Evolutionary conservation across 2,888 invertebrate species (phyloP), one percentile per base, ranked within the genome.

Genomic region (Habrosyne pyritoides): DNA sequence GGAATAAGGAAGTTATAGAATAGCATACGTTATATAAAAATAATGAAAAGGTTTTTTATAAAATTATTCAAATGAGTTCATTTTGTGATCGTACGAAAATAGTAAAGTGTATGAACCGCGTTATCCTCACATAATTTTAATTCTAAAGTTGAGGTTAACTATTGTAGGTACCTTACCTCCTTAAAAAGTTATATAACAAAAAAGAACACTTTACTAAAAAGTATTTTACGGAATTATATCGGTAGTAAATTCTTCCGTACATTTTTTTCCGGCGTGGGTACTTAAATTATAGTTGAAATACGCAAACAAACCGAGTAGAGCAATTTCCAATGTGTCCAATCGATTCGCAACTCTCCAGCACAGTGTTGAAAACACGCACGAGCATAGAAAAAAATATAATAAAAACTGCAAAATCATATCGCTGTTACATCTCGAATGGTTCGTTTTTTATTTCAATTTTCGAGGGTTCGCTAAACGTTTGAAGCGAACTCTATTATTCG

Each of bases 391-490:
- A 74, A 79, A 79, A 75, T 60, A 78, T 74, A 71, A 73, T 75
- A 79, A 86, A 89, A 91, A 89, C 81, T 90, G 91, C 91, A 86
- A 90, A 90, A 90, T 91, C 91, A 91, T 91, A 91, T 89, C 84
- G 89, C 87, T 86, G 89, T 87, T 90, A 89, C 89, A 91, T 90
- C 91, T 91, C 89, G 84, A 87, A 89, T 89, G 85, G 82, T 82
- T 79, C 76, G 14, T 87, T 90, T 88, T 90, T 91, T 91, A 91
- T 90, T 90, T 88, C 88, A 87, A 88, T 89, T 88, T 89, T 83
- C 80, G 87, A 90, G 91, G 91, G 91, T 90, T 86, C 86, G 86
- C 87, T 92, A 91, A 92, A 91, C 90, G 90, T 86, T 89, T 76
- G 81, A 70, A 87, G 86, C 87, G 86, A 86, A 90, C 90, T 91